phyloP scores from a whole-genome alignment of 2,797 vertebrate species.

The Pagetopsis macropterus region DNA sequence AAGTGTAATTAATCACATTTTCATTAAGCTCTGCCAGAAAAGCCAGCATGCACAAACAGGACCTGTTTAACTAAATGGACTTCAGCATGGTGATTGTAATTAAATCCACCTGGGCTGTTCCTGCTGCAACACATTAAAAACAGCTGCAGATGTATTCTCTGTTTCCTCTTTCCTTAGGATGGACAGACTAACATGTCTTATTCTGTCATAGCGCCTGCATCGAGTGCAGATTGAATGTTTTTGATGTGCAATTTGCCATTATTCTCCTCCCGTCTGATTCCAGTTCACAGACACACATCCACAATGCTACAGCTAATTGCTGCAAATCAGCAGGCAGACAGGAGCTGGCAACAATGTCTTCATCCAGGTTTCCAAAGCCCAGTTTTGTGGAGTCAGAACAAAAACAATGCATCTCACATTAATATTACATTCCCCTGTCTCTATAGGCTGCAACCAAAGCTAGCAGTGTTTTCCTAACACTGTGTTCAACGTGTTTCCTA shows the following conservation, averaged over 20 bases:
- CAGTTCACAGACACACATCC: conserved; percentile 33
- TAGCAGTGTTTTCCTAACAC: neutral
- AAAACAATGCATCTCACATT: neutral
- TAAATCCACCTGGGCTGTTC: conserved; percentile 7
- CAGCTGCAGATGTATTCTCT: conserved; percentile 9
- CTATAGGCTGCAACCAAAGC: neutral
- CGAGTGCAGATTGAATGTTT: conserved; percentile 14
- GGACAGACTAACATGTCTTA: conserved; percentile 3
- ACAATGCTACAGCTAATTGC: conserved; percentile 48
- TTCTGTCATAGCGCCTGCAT: neutral
- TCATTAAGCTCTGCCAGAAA: neutral
- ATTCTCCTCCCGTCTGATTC: conserved; percentile 37
- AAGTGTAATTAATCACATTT: neutral
- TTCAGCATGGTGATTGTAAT: neutral
- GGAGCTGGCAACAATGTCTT: conserved; percentile 23
- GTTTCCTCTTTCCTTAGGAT: conserved; percentile 12
- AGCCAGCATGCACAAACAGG: neutral
- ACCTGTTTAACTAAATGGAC: neutral
- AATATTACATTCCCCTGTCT: neutral
- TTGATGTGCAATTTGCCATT: conserved; percentile 40
- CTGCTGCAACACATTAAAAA: neutral
- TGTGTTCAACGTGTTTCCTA: neutral
- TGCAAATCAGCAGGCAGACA: conserved; percentile 23
- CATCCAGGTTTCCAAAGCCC: conserved; percentile 8
- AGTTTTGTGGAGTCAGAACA: neutral